Evolutionary conservation across 1,140 invertebrate species (phyloP), one percentile per base, ranked within the genome.

Genomic region (Maconellicoccus hirsutus): DNA sequence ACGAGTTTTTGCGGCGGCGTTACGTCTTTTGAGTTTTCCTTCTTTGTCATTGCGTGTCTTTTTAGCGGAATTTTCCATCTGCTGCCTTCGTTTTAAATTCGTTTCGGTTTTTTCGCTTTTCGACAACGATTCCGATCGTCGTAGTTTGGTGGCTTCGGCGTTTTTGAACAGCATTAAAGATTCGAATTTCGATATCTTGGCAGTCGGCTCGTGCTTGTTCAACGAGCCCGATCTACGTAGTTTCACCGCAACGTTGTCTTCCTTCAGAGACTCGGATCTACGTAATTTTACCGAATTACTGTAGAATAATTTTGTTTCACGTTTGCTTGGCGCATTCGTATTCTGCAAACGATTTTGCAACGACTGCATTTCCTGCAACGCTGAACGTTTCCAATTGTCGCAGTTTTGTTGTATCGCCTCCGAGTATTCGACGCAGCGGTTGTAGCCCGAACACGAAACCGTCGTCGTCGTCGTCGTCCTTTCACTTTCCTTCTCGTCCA

Each of bases 31-130:
- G 61, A 88, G 78, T 77, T 88, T 88, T 7, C 84, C 84, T 59
- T 84, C 76, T 69, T 76, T 75, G 52, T 75, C 71, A 39, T 59
- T 63, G 29, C 66, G 71, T 73, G 23, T 71, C 26, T 33, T 72
- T 71, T 66, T 70, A 33, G 59, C 59, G 19, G 75, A 76, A 38
- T 52, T 79, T 70, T 78, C 77, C 69, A 84, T 79, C 77, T 90
- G 88, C 8, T 87, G 82, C 59, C 88, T 82, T 77, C 88, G 87
- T 75, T 85, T 87, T 71, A 88, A 84, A 77, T 90, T 90, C 76
- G 86, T 87, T 78, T 91, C 90, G 70, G 89, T 90, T 81, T 91
- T 91, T 77, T 91, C 89, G 63, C 84, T 88, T 79, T 91, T 91
- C 73, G 86, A 89, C 69, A 91, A 78, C 61, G 87, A 87, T 72